phyloP scores from a whole-genome alignment of 1,140 invertebrate species.

The Drosophila hydei region DNA sequence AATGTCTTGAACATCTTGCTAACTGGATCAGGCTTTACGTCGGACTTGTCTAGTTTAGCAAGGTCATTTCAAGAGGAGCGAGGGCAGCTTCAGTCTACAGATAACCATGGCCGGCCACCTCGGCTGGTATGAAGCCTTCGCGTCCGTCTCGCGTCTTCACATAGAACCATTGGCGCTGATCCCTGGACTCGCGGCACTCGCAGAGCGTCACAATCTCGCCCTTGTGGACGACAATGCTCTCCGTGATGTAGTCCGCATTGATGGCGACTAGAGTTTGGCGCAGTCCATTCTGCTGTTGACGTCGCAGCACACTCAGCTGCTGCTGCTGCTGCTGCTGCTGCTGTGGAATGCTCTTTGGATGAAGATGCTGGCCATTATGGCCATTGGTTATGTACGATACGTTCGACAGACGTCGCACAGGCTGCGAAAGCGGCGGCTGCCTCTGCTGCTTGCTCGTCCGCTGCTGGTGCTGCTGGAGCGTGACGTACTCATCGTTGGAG shows the following conservation, averaged over 20 bases:
- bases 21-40: too few species aligned
- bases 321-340: constrained; percentile 21
- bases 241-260: constrained; percentile 87
- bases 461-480: constrained; percentile 36
- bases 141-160: constrained; percentile 88
- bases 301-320: constrained; percentile 43
- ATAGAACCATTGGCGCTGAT: constrained; percentile 88
- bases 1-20: not conserved
- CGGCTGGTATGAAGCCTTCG: constrained; percentile 91
- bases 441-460: constrained; percentile 27
- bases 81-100: constrained; percentile 84
- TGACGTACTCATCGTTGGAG: constrained; percentile 79
- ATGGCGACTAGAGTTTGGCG: constrained; percentile 89
- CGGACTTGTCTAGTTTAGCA: too few species aligned
- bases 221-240: constrained; percentile 87
- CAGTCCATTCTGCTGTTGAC: constrained; percentile 63
- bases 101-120: constrained; percentile 89
- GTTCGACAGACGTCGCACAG: constrained; percentile 56
- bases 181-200: constrained; percentile 84
- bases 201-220: constrained; percentile 90
- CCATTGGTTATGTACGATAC: constrained; percentile 79
- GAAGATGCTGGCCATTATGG: constrained; percentile 79
- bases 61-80: not conserved
- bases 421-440: constrained; percentile 37
- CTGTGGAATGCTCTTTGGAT: constrained; percentile 65